These are phyloP conservation scores for Phoenoteleia sp. DNA, from an alignment of 2,888 invertebrate genomes.

Conservation along the genomic window DNA sequence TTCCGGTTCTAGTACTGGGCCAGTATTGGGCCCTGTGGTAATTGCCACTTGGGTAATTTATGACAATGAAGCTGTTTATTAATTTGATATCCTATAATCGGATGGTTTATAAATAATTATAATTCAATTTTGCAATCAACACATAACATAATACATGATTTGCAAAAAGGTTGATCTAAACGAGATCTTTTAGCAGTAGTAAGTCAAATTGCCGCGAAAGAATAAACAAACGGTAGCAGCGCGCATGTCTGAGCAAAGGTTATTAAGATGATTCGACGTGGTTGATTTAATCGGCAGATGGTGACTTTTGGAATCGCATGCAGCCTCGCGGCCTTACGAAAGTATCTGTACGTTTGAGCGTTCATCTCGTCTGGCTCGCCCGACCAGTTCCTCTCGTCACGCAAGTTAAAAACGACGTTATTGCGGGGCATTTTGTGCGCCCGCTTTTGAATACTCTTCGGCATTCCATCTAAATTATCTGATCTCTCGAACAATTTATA, in stretches of 20 bases:
- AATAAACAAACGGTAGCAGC: conserved; percentile 50
- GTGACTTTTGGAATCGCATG: conserved; percentile 47
- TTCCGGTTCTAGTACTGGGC: no score
- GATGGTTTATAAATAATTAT: not conserved
- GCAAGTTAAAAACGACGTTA: conserved; percentile 48
- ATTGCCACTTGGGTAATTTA: no score
- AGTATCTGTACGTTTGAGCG: conserved; percentile 19
- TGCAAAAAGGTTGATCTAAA: not conserved
- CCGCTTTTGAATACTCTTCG: not conserved
- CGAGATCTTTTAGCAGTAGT: conserved; percentile 9
- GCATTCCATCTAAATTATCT: conserved; percentile 45
- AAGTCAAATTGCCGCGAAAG: conserved; percentile 7
- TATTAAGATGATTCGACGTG: conserved; percentile 52
- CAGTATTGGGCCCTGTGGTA: no score
- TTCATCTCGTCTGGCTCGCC: conserved; percentile 44
- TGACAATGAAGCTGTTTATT: no score
- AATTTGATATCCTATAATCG: no score
- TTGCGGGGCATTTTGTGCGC: not conserved
- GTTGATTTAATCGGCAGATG: conserved; percentile 53
- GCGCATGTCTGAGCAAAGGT: conserved; percentile 26
- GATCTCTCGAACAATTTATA: conserved; percentile 37
- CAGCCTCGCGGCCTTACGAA: conserved; percentile 28
- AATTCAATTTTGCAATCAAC: not conserved
- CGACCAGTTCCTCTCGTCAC: conserved; percentile 61
- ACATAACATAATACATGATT: not conserved